Conservation (phyloP, 1,140 invertebrate genomes). For the Scaptomyza pallida region DNA sequence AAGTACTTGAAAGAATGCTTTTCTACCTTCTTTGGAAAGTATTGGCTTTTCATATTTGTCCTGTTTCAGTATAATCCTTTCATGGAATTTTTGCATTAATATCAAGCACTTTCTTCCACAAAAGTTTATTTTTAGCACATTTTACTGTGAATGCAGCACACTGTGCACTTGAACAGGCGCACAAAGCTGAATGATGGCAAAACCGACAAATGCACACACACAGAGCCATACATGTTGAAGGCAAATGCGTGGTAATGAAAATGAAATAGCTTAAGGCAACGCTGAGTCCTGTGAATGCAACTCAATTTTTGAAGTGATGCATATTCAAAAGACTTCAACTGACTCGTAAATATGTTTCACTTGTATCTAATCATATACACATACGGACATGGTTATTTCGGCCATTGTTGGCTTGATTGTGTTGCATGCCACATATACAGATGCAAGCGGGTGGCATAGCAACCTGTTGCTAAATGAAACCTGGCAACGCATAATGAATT, state of each 20-base stretch:
- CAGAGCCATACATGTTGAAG: neutral
- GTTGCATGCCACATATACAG: constrained; percentile 2
- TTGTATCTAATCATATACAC: neutral
- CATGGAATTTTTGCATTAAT: no score
- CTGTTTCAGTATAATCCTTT: no score
- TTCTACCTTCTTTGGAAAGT: no score
- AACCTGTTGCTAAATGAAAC: constrained; percentile 68
- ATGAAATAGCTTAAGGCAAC: neutral
- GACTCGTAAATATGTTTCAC: constrained; percentile 40
- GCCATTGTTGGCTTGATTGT: neutral
- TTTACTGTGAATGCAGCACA: neutral
- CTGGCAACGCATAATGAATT: constrained; percentile 55
- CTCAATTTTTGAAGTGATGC: neutral
- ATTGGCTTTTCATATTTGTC: no score
- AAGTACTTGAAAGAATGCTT: no score
- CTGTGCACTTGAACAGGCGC: constrained; percentile 32
- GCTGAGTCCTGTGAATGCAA: neutral
- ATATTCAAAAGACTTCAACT: constrained; percentile 28
- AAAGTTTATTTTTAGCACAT: neutral
- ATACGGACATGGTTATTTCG: constrained; percentile 2
- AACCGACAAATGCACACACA: neutral
- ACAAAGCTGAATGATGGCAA: neutral
- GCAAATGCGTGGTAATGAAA: neutral
- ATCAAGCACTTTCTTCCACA: no score
- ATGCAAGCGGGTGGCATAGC: constrained; percentile 36